Percentiles rank a stretch among this genome's conserved stretches.
phyloP scores from a whole-genome alignment of 1,140 invertebrate species.

The Musca domestica region DNA sequence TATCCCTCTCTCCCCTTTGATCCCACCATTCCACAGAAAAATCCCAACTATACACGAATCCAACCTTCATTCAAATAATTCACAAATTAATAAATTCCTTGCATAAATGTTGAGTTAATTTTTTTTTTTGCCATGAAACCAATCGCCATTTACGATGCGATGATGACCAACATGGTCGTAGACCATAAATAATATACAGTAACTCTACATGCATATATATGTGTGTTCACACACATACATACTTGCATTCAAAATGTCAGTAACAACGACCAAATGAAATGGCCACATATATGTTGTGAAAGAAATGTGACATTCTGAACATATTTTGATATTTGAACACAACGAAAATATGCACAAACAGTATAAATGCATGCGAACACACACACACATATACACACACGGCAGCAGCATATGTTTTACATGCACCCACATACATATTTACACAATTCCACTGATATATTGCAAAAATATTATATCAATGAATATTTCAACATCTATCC shows the following conservation, averaged over 20 bases:
- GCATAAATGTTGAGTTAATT: too few relatives aligned
- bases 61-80: too few relatives aligned
- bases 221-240: neutral
- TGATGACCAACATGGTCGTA: too few relatives aligned
- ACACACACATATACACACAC: neutral
- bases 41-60: too few relatives aligned
- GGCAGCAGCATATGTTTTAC: neutral
- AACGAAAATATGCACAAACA: neutral
- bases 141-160: too few relatives aligned
- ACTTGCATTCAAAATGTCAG: neutral
- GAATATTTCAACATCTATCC: slow-evolving; percentile 41
- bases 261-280: slow-evolving; percentile 11
- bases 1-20: too few relatives aligned
- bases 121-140: too few relatives aligned
- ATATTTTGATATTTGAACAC: slow-evolving; percentile 17
- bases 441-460: neutral
- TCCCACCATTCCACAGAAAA: too few relatives aligned
- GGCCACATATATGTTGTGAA: neutral
- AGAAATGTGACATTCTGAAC: slow-evolving; percentile 11
- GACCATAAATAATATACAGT: too few relatives aligned
- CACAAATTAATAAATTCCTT: too few relatives aligned
- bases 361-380: neutral
- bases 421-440: neutral
- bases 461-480: neutral
- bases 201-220: neutral